Evolutionary conservation across 2,888 invertebrate genomes (phyloP), one percentile per base, ranked within the genome.

Genomic region (Pilophorus perplexus): DNA sequence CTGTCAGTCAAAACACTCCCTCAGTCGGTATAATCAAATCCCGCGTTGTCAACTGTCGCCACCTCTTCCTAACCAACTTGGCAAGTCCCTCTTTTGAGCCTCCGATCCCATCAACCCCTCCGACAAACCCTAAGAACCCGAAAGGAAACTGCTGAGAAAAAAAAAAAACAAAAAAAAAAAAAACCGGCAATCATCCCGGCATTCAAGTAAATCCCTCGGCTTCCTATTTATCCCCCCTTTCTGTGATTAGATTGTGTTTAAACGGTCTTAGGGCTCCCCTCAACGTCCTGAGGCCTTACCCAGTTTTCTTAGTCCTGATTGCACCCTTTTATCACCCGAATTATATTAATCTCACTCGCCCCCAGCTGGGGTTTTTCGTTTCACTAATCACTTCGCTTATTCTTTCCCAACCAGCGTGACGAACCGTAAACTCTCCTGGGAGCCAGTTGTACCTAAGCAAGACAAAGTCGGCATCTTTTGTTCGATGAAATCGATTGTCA

Each of bases 171-270:
- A 57, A 40, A 46, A 60, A 38, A 18, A 18, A 23, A 10, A 60
- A 60, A 44, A 50, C 42, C 48, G 59, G 66, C 68, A 68, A 68
- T 68, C 66, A 68, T 68, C 48, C 40, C 18, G 14, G 66, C 60
- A 68, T 68, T 68, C 62, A 64, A 62, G 55, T 44, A 64, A 64
- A 64, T 22, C 37, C 50, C 20, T 5, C 8, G n/a, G 25, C 20
- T 38, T 55, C 38, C 33, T 37, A n/a, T n/a, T n/a, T n/a, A n/a
- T 14, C 38, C 55, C 38, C 23, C 50, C 23, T 55, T 38, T 55
- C 38, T 23, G 22, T 23, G 66, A 66, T 68, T 68, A 68, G 57
- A 55, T 42, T 48, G 60, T 67, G 68, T 62, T 68, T 68, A 67
- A 68, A 54, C 66, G 57, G 55, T 37, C 67, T 40, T 54, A 52